Base-by-base conservation (phyloP, 2,113 vertebrate species). In the Crypturellus undulatus region DNA sequence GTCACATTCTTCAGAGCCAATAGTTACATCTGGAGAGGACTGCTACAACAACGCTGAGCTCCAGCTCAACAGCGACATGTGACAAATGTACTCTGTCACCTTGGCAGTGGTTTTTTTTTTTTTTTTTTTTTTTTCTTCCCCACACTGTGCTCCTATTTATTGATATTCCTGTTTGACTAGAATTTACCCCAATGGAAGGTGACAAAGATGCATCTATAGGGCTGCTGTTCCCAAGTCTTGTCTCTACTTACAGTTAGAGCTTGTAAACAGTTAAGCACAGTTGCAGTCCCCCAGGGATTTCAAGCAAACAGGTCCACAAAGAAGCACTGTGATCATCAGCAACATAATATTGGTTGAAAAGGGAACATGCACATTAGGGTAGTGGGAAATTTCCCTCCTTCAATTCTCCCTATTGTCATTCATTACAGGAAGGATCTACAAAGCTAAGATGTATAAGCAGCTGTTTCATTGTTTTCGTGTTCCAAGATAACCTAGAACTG, bases 361-460 rank as follows among this genome's bases (percentile, higher is more conserved):
- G 2, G 58, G 20, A 92, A 68, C 18, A 21, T 5, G 3, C 12
- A 56, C 2, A 0, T 30, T n/a, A 30, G 6, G 40, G 34, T 49
- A 72, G 14, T 0, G 0, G n/a, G 72, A 54, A 21, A 36, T 80
- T 13, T 49, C 38, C 34, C 36, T 86, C 80, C 38, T 84, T 85
- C 47, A 76, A 3, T 76, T 79, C 28, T 38, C 43, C 12, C 40
- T 69, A 19, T 15, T 16, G 21, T 21, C 25, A 87, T 32, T 80
- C 21, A 30, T 16, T 42, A 60, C 64, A 86, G 67, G 36, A 59
- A 43, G 10, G 15, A 19, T 72, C 75, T 73, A n/a, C 38, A 65
- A 38, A 65, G 30, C 45, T 79, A 32, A 62, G 28, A 75, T 17
- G 26, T 80, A 21, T 63, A 91, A 82, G 14, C 8, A 10, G 5